Evolutionary conservation across 2,113 vertebrate species (phyloP), one percentile per base, ranked within the genome.

Genomic region (Prietella phreatophila): DNA sequence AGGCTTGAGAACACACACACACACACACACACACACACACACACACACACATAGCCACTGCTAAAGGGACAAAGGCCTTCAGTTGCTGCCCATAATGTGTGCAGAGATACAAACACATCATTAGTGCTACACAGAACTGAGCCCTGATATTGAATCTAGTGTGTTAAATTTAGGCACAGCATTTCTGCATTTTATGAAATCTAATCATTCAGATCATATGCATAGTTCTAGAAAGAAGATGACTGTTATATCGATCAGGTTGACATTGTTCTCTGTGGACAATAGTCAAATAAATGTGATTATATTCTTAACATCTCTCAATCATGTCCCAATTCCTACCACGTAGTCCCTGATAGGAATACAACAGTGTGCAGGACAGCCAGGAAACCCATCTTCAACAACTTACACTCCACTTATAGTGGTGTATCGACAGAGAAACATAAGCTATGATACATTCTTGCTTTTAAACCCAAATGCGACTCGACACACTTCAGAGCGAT

Each of bases 61-160:
- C 25, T 19, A 63, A 87, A 83, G 84, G 84, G 88, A 89, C 93
- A 92, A 93, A 93, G 89, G 75, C 82, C 88, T 86, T 88, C 76
- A 61, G 89, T 89, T 88, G 89, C 83, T 85, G 87, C 82, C 87
- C 81, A 60, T 36, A 58, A 30, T 81, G 79, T 87, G 55, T 75
- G 50, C 50, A 84, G 25, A 58, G 39, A 87, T 50, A 82, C 55
- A 56, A n/a, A 87, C 73, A 81, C 27, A 55, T 80, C 84, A 63
- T 73, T 75, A 85, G 67, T 13, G 69, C 50, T 39, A 67, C 82
- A 30, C 67, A 75, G 20, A 36, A 36, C 30, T 14, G 55, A 81
- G 19, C 20, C 22, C 67, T 36, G 58, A 56, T 33, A 58, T 33
- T 30, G 27, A 65, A 33, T 36, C 83, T 73, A 25, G 30, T 15